These are phyloP conservation scores for Micronycteris hirsuta DNA, from an alignment of 2,113 vertebrate species.

Conservation along the genomic window DNA sequence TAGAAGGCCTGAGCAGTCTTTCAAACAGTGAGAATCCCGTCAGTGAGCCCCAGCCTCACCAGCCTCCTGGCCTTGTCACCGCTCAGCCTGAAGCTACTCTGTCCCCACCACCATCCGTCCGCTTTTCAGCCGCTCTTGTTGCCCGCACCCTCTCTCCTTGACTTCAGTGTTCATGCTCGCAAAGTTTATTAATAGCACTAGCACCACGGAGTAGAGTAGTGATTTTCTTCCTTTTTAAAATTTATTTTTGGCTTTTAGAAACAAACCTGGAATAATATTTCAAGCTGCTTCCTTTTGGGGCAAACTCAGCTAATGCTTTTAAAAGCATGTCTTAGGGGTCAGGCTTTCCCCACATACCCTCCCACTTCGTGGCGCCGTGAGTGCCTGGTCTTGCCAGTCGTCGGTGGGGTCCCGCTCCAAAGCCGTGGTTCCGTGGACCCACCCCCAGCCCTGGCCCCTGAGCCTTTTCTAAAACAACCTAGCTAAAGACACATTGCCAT, in stretches of 20 bases:
- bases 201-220: background rate
- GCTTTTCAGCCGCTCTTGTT: background rate
- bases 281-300: background rate
- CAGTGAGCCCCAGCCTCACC: background rate
- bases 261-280: conserved; percentile 41
- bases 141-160: background rate
- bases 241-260: conserved; percentile 46
- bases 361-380: fast-evolving
- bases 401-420: fast-evolving
- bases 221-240: background rate
- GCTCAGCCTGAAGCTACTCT: background rate
- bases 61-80: conserved; percentile 15
- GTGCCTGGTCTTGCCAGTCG: background rate
- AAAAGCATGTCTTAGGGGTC: background rate
- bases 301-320: background rate
- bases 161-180: background rate
- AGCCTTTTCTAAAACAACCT: background rate
- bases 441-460: background rate
- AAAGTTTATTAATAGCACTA: conserved; percentile 47
- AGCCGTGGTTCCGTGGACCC: background rate
- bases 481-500: background rate
- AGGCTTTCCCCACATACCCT: background rate
- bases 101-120: background rate
- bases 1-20: background rate
- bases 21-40: conserved; percentile 24